Percentiles rank a stretch among this genome's conserved stretches.
Evolutionary conservation across 2,797 vertebrate genomes (phyloP).

Genomic region (Tapirus indicus): DNA sequence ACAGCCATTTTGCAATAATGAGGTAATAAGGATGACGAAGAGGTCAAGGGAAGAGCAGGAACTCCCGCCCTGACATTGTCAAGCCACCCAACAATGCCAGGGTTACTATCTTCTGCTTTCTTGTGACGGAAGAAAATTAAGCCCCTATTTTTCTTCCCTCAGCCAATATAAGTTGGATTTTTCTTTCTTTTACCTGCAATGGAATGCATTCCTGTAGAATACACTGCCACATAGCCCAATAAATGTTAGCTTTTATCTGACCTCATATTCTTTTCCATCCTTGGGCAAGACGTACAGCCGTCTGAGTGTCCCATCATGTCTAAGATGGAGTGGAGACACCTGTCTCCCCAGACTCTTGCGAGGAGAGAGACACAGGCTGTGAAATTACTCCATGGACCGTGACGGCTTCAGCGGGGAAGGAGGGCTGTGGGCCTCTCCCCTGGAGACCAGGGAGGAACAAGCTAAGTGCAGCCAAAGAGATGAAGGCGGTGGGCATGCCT

Average conservation of each 20-base stretch:
- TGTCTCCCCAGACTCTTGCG: neutral
- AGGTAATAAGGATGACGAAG: neutral
- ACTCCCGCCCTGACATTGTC: neutral
- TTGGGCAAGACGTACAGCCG: neutral
- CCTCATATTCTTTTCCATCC: neutral
- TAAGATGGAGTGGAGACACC: neutral
- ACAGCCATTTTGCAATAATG: conserved; percentile 9
- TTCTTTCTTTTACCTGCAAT: neutral
- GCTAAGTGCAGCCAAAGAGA: neutral
- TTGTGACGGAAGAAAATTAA: neutral
- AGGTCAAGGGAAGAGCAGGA: neutral
- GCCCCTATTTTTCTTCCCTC: neutral
- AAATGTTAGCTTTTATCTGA: neutral
- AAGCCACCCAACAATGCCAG: neutral
- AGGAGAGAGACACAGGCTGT: neutral
- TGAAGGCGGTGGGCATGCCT: neutral
- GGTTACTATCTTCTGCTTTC: neutral
- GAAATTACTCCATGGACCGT: neutral
- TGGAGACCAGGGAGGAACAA: neutral
- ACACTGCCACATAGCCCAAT: too few species aligned
- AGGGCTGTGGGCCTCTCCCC: neutral
- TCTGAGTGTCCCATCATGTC: neutral
- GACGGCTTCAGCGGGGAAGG: neutral
- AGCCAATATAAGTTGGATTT: neutral
- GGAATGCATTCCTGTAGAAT: neutral